Conservation (phyloP, 2,797 vertebrate genomes). For the Uromys caudimaculatus region DNA sequence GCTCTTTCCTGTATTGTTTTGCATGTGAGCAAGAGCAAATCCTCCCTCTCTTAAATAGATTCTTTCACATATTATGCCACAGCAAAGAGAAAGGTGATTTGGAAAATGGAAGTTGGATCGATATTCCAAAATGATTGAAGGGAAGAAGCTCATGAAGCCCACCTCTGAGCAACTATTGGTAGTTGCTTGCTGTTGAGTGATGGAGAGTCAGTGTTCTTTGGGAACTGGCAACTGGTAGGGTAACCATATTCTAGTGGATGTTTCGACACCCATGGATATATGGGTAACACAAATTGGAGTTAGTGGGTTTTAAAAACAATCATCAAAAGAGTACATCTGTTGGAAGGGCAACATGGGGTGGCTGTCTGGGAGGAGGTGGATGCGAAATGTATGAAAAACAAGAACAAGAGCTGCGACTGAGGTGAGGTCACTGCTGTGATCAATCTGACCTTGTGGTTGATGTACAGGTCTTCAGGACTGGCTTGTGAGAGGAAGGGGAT, state of each 20-base stretch:
- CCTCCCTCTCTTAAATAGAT: background rate
- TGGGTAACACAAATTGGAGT: background rate
- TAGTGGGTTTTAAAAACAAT: background rate
- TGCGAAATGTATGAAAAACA: background rate
- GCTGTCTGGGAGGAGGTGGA: background rate
- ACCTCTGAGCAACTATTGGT: background rate
- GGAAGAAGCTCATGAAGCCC: background rate
- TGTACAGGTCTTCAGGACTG: background rate
- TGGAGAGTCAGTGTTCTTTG: background rate
- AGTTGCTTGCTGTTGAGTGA: background rate
- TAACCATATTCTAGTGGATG: background rate
- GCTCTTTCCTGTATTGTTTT: background rate
- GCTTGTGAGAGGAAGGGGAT: background rate
- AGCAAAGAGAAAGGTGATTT: background rate
- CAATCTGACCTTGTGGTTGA: background rate
- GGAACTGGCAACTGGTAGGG: background rate
- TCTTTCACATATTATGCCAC: no score
- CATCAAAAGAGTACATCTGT: background rate
- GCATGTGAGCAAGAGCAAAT: background rate
- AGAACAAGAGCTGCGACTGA: background rate
- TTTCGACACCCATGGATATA: background rate
- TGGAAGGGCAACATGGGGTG: background rate
- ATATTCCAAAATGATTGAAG: background rate
- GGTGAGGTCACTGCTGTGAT: background rate
- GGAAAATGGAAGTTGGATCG: background rate